phyloP scores from a whole-genome alignment of 2,888 invertebrate genomes.

The Eristalinus aeneus region DNA sequence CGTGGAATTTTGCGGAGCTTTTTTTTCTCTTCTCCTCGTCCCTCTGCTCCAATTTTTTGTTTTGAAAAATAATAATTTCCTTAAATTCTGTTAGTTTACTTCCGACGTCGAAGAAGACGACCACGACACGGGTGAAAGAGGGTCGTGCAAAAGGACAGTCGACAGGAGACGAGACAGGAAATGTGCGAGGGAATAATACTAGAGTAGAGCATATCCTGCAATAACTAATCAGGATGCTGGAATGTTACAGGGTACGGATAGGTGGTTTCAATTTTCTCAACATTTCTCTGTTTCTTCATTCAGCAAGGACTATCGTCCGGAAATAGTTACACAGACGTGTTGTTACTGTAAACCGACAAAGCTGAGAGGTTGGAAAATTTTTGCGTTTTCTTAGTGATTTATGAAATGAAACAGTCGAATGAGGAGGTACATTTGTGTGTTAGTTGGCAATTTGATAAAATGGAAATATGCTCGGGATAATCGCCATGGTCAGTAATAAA shows the following conservation, averaged over 20 bases:
- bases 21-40: conserved; percentile 11
- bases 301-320: conserved; percentile 13
- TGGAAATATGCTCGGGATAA: too few relatives aligned
- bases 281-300: conserved; percentile 1
- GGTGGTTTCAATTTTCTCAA: conserved; percentile 56
- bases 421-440: too few relatives aligned
- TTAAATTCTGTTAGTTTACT: conserved; percentile 54
- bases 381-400: not conserved
- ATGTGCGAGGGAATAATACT: conserved; percentile 43
- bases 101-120: conserved; percentile 26
- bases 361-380: not conserved
- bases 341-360: conserved; percentile 2
- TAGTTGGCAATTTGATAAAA: too few relatives aligned
- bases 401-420: not conserved
- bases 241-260: conserved; percentile 50
- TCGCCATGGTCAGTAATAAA: too few relatives aligned
- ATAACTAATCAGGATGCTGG: conserved; percentile 68
- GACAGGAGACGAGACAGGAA: conserved; percentile 31
- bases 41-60: not conserved
- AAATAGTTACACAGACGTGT: conserved; percentile 47
- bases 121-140: conserved; percentile 19
- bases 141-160: not conserved
- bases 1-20: not conserved
- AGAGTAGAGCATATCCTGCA: conserved; percentile 47
- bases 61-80: conserved; percentile 57